Conservation (phyloP, 2,797 vertebrate species). For the Trachurus trachurus region DNA sequence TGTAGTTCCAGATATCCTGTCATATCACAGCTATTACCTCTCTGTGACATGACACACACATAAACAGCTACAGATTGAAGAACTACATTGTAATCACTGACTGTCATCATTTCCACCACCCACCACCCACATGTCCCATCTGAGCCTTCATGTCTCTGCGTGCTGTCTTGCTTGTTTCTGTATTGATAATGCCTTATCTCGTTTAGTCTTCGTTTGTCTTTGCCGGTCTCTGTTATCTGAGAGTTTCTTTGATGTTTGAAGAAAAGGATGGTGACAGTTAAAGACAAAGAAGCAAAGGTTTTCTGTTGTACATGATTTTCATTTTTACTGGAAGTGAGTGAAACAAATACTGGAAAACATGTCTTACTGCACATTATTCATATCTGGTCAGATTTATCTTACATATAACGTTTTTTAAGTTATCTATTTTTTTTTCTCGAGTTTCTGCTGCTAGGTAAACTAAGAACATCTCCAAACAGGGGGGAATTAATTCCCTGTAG, state of each 20-base stretch:
- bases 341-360: background rate
- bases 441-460: too few species aligned
- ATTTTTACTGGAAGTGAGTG: background rate
- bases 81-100: conserved; percentile 36
- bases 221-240: conserved; percentile 19
- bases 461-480: too few species aligned
- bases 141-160: background rate
- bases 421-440: too few species aligned
- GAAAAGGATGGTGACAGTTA: background rate
- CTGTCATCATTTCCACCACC: conserved; percentile 39
- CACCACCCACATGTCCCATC: conserved; percentile 33
- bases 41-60: conserved; percentile 17
- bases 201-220: conserved; percentile 30
- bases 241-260: conserved; percentile 14
- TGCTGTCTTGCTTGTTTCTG: conserved; percentile 24
- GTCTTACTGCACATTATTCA: too few species aligned
- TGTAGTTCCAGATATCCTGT: background rate
- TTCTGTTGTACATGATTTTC: background rate
- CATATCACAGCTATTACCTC: conserved; percentile 6
- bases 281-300: background rate
- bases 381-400: too few species aligned
- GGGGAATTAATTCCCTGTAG: too few species aligned
- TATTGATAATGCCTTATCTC: conserved; percentile 14
- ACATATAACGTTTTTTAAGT: too few species aligned
- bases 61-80: conserved; percentile 24